Evolutionary conservation across 1,140 invertebrate species (phyloP), one percentile per base, ranked within the genome.

Genomic region (Leguminivora glycinivorella): DNA sequence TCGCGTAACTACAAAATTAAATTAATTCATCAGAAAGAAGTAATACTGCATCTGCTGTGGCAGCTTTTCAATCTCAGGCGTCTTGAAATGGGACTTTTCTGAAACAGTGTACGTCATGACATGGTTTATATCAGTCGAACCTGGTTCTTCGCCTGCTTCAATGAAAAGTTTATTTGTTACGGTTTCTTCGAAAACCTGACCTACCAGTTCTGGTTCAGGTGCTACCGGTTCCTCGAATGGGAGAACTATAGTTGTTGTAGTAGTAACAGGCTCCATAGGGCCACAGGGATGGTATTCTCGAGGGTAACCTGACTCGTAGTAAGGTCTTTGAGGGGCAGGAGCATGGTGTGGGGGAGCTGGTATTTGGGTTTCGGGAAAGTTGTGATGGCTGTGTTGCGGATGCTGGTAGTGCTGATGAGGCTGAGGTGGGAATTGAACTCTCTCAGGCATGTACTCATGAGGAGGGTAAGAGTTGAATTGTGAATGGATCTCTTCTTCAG

Each of bases 11-110:
- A 2, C 5, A 43, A 5, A 43, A 34, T 25, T 71, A 58, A 29
- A 25, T 69, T 56, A 69, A 38, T 70, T 84, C 72, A 90, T 79
- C 68, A 91, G 72, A 29, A 85, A 81, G 70, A 91, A 91, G 60
- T 82, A 84, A 71, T 91, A 91, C 66, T 91, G 88, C 85, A 91
- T 84, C 73, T 91, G 88, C 68, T 91, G 82, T 3, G 89, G 89
- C 12, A 91, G 66, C 38, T 81, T 82, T 71, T 89, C 88, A 56
- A 90, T 81, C 60, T 85, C 74, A 1, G 88, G 87, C 3, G 78
- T 82, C 71, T 74, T 88, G 43, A 89, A 91, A 43, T 90, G 88
- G 0, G 87, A 75, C 68, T 88, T 88, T 63, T 91, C 89, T 10
- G 83, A 76, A 4, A 91, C 25, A 0, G 89, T 88, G 47, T 91